These are phyloP conservation scores for Microtus oregoni DNA, from an alignment of 2,113 vertebrate genomes.

Conservation along the genomic window DNA sequence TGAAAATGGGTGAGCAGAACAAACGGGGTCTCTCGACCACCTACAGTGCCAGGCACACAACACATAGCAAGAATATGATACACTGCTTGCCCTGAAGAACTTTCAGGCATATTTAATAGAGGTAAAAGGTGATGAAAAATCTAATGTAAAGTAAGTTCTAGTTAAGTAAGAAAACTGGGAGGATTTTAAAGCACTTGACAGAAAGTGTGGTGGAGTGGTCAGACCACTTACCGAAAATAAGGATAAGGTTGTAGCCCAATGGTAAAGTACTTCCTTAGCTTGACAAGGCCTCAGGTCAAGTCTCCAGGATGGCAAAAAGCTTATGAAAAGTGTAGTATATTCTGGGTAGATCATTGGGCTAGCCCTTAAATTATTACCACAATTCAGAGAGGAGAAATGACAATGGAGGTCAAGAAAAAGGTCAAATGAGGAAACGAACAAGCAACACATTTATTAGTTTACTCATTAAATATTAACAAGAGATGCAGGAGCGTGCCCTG, in stretches of 20 bases:
- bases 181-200: not conserved
- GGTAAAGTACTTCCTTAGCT: not conserved
- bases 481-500: not conserved
- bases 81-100: not conserved
- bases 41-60: not conserved
- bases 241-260: not conserved
- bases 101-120: constrained; percentile 14
- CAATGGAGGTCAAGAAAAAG: not conserved
- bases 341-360: not conserved
- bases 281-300: too few relatives aligned
- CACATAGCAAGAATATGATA: not conserved
- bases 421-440: not conserved
- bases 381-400: not conserved
- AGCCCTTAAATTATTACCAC: not conserved
- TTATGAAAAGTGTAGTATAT: not conserved
- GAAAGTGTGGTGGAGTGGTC: not conserved
- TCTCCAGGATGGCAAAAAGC: not conserved
- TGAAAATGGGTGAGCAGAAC: not conserved
- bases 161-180: not conserved
- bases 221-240: not conserved
- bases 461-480: not conserved
- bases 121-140: not conserved
- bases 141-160: not conserved
- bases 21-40: constrained; percentile 12
- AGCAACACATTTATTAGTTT: not conserved